Evolutionary conservation across 2,888 invertebrate genomes (phyloP).

Genomic region (Dysmachus trigonus): DNA sequence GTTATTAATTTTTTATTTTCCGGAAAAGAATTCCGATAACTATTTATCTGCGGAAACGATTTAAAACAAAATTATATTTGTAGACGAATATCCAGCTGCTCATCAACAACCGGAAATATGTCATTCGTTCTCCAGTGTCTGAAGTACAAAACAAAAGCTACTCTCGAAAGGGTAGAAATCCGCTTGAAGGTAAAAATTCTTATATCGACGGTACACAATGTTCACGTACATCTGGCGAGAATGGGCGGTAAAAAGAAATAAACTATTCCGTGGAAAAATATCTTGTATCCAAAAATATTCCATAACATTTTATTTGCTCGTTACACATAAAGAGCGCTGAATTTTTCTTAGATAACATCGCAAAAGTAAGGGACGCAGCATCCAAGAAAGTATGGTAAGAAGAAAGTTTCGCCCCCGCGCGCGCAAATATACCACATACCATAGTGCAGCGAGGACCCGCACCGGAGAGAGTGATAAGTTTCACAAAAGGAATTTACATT

Average conservation of each 20-base stretch:
- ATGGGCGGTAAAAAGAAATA: background rate
- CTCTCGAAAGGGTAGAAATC: background rate
- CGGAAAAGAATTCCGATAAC: no score
- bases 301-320: slow-evolving; percentile 10
- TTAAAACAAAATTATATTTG: no score
- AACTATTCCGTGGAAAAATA: slow-evolving; percentile 1
- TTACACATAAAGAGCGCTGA: background rate
- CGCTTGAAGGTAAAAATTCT: background rate
- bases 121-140: background rate
- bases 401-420: background rate
- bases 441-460: background rate
- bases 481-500: slow-evolving; percentile 33
- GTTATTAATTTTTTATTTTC: no score
- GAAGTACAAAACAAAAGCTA: background rate
- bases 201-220: background rate
- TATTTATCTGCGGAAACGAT: no score
- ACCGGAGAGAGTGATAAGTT: slow-evolving; percentile 14
- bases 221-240: background rate
- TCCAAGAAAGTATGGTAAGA: background rate
- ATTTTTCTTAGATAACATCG: background rate
- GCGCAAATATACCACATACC: background rate
- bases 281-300: slow-evolving; percentile 1
- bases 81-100: background rate
- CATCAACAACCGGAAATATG: background rate
- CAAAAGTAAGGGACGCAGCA: background rate